Evolutionary conservation across 2,113 vertebrate species (phyloP).

Genomic region (Rhinoderma darwinii): DNA sequence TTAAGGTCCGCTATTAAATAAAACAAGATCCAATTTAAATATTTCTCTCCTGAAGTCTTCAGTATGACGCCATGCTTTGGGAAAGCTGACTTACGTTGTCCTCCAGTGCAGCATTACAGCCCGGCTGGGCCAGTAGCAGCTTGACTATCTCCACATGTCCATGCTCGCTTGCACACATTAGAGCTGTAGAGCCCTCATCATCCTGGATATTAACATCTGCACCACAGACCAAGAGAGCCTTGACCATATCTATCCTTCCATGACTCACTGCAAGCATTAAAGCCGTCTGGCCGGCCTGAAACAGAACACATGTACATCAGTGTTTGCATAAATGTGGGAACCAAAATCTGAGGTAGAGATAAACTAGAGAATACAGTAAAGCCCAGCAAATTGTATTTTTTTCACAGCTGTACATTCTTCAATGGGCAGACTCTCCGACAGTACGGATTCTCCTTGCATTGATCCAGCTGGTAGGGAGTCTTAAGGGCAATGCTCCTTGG

Average conservation of each 20-base stretch:
- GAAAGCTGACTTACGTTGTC: constrained; percentile 84
- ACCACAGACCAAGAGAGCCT: constrained; percentile 85
- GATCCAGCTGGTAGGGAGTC: background rate
- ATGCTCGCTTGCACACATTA: constrained; percentile 97
- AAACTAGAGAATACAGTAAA: background rate
- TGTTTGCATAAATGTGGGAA: background rate
- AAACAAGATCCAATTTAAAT: background rate
- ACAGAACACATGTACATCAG: background rate
- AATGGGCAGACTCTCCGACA: background rate
- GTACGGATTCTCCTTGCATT: background rate
- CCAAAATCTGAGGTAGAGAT: background rate
- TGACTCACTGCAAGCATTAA: constrained; percentile 98
- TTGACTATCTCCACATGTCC: constrained; percentile 96
- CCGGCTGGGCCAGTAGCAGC: constrained; percentile 88
- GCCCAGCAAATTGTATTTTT: background rate
- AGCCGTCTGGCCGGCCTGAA: constrained; percentile 94
- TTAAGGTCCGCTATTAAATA: background rate
- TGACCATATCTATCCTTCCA: constrained; percentile 96
- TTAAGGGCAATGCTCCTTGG: no score
- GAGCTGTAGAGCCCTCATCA: constrained; percentile 93
- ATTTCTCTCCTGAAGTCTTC: accelerated
- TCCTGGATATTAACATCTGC: constrained; percentile 95
- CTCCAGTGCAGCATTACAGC: constrained; percentile 88
- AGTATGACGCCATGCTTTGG: background rate
- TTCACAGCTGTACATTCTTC: no score